Conservation (phyloP, 2,888 invertebrate species). For the Camponotus fellah region DNA sequence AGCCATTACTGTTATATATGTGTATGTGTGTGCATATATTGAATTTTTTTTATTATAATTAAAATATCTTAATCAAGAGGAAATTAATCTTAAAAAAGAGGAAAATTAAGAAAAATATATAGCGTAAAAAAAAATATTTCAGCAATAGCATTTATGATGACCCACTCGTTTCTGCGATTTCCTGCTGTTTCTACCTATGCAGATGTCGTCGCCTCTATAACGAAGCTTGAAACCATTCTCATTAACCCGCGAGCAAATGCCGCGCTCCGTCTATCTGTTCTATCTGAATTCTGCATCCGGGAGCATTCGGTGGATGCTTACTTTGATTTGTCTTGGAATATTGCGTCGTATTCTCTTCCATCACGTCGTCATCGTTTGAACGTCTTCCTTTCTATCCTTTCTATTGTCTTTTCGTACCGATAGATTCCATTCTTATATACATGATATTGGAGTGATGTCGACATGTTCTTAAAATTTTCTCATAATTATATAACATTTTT, state of each 20-base stretch:
- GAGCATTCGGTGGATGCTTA: constrained; percentile 80
- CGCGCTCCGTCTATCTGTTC: constrained; percentile 79
- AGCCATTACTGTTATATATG: background rate
- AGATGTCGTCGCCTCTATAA: constrained; percentile 72
- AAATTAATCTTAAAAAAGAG: background rate
- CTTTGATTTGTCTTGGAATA: constrained; percentile 81
- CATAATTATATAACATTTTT: background rate
- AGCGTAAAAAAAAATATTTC: constrained; percentile 16
- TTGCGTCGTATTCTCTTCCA: constrained; percentile 67
- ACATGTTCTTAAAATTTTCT: background rate
- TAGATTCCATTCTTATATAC: background rate
- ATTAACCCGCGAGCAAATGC: constrained; percentile 82
- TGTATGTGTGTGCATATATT: background rate
- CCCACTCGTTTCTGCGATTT: constrained; percentile 70
- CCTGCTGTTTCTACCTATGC: constrained; percentile 62
- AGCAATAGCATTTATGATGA: constrained; percentile 61
- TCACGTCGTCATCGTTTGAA: constrained; percentile 52
- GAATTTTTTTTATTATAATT: background rate
- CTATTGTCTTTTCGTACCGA: constrained; percentile 2
- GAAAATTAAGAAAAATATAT: constrained; percentile 14
- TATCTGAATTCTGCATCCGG: constrained; percentile 80
- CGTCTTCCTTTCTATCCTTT: constrained; percentile 24
- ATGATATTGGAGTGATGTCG: background rate
- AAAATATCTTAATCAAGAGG: constrained; percentile 4
- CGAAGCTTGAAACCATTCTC: constrained; percentile 83